Evolutionary conservation across 2,113 vertebrate genomes (phyloP), one percentile per base, ranked within the genome.

Genomic region (Myrmecophaga tridactyla): DNA sequence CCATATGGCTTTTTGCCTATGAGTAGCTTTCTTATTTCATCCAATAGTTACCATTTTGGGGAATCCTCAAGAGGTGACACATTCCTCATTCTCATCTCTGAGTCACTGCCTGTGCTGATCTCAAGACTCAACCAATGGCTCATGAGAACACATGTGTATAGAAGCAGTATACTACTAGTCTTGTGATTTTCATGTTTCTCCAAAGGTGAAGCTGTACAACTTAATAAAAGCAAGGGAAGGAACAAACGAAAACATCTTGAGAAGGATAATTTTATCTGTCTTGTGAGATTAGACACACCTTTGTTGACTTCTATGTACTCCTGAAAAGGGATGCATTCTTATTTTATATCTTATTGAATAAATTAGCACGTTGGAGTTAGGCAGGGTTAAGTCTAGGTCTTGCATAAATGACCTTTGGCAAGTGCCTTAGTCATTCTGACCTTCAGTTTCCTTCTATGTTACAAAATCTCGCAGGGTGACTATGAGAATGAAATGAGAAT

Each of bases 211-310:
- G 12, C 58, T 86, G 3, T 29, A 76, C 8, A 65, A 31, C 63
- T 92, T 93, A 43, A 67, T 86, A 69, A 90, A 94, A 89, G 27
- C 53, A 86, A 95, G 60, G 21, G 34, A 6, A 25, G 56, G 72
- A 14, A 25, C 43, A 48, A 89, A 39, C 29, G 13, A 43, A 81
- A 88, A 48, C 63, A 48, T 69, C 46, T 81, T 13, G 3, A 92
- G 86, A 92, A 29, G 20, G 43, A 23, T 41, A 60, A 43, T 65
- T 84, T 86, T 84, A 29, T 25, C 39, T 76, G 31, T 60, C 60
- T 80, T 41, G 58, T 69, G 69, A 85, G 56, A 75, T 13, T 67
- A 60, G 63, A 48, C 1, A 60, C 12, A 51, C 4, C 8, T 51
- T 82, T 70, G 18, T 77, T 78, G n/a, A 69, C 17, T 67, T 53